Base-by-base conservation (phyloP, 1,140 invertebrate species). In the Augochlora pura region DNA sequence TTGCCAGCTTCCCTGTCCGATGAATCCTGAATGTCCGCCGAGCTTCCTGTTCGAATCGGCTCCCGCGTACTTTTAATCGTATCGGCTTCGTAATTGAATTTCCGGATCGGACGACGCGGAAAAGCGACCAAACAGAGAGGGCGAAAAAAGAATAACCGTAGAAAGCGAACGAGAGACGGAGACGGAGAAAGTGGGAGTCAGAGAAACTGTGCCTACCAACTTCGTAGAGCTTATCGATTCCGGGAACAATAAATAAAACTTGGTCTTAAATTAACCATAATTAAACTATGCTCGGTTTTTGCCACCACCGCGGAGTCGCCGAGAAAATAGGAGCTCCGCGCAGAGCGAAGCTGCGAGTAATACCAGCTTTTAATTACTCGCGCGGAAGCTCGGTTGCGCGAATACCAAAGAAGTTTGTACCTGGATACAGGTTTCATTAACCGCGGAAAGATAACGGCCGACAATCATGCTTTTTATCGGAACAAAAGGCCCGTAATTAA, bases 291-390 rank as follows among this genome's bases (percentile, higher is more conserved):
- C 12, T 39, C 12, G 5, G 27, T 23, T n/a, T 23, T 39, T 16
- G 39, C 39, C n/a, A 1, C 23, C 9, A 23, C 2, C n/a, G n/a
- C 21, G 18, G 27, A 21, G 27, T 9, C n/a, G n/a, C 21, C 32
- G 27, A 21, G 27, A 38, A 38, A 63, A 14, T 63, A 18, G 21
- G 54, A 66, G 12, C 23, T 18, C 1, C n/a, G 39, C 39, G 39
- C 39, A 16, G 32, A 42, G n/a, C 67, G 21, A 52, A 21, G 16
- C 27, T 5, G 67, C 21, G 54, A 69, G 67, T 79, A 81, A 67
- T 42, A 57, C 70, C 65, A 64, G 69, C 39, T 65, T 73, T 67
- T 82, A 67, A 79, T 78, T 79, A 72, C 64, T 70, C 42, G 75
- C 79, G 60, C 42, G 21, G 25, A 54, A 64, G 39, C 65, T 80